Conservation (phyloP, 37 sponge, comb jelly and placozoan species). For the Mnemiopsis leidyi region DNA sequence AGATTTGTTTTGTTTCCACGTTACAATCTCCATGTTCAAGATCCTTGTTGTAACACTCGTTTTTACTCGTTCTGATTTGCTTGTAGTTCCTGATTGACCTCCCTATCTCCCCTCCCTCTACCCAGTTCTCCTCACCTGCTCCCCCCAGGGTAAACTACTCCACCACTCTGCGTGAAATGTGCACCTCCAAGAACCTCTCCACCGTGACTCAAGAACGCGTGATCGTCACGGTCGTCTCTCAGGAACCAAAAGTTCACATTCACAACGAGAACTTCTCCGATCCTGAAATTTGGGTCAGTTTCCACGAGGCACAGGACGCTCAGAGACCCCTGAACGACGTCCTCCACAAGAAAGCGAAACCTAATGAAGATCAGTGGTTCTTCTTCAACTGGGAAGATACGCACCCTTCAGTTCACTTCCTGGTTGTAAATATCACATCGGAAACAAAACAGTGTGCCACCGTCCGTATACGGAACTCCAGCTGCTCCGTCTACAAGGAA, state of each 20-base stretch:
- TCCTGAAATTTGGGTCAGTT: not conserved
- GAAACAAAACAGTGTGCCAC: conserved; percentile 49
- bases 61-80: not conserved
- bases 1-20: too few relatives aligned
- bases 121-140: too few relatives aligned
- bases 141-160: conserved; percentile 34
- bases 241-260: conserved; percentile 4
- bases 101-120: not conserved
- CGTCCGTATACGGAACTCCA: conserved; percentile 16
- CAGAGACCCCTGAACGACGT: not conserved
- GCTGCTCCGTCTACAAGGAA: conserved; percentile 24
- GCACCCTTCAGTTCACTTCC: not conserved
- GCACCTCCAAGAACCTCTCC: conserved; percentile 12
- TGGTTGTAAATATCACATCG: conserved; percentile 57
- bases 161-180: conserved; percentile 33
- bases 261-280: conserved; percentile 56
- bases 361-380: conserved; percentile 59
- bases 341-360: not conserved
- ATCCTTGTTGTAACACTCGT: too few relatives aligned
- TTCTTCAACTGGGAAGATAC: conserved; percentile 1
- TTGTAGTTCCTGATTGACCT: not conserved
- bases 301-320: not conserved
- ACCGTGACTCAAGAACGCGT: not conserved
- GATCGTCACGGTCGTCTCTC: not conserved
- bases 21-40: not conserved